Base-by-base conservation (phyloP, 1,140 invertebrate species). In the Phenacoccus solenopsis region DNA sequence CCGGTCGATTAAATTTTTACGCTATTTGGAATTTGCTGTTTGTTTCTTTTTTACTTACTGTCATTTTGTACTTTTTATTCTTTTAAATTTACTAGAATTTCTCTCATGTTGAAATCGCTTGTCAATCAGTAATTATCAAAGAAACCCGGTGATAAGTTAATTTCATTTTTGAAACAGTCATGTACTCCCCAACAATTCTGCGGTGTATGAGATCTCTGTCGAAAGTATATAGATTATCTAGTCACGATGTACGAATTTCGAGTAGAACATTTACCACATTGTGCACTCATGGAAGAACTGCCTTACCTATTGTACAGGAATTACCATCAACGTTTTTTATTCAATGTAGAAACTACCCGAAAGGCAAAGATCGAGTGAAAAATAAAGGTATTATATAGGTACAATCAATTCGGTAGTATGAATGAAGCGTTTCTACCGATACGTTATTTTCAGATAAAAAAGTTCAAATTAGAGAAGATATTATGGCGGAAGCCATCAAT, bases 401-500 rank as follows among this genome's bases (percentile, higher is more conserved):
- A 21, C 13, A 21, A 12, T 9, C 21, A 61, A 12, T 21, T 12
- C 21, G 57, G 21, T 61, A 24, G 21, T 1, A 10, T 28, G 27
- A 22, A 28, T 10, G 49, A 10, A 68, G 56, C 28, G 20, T 28
- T 68, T 13, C 27, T 25, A 21, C 67, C 13, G 57, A 1, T 67
- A 67, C 22, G 68, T 73, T 38, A 70, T 69, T 57, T 74, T 76
- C 73, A 76, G 84, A 84, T 70, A 82, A 85, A 67, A 87, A 90
- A 77, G 81, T 91, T n/a, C 78, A 83, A 70, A 82, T 92, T 2
- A 87, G 87, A 75, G 82, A 85, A 72, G 78, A 81, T 67, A 84
- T 91, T 76, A 80, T 95, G 72, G 77, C 81, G 10, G 84, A 90
- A 74, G 74, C 91, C 1, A 78, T 95, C 0, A 82, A 93, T 75